phyloP scores from a whole-genome alignment of 2,797 vertebrate species.

The Chloroceryle inda region DNA sequence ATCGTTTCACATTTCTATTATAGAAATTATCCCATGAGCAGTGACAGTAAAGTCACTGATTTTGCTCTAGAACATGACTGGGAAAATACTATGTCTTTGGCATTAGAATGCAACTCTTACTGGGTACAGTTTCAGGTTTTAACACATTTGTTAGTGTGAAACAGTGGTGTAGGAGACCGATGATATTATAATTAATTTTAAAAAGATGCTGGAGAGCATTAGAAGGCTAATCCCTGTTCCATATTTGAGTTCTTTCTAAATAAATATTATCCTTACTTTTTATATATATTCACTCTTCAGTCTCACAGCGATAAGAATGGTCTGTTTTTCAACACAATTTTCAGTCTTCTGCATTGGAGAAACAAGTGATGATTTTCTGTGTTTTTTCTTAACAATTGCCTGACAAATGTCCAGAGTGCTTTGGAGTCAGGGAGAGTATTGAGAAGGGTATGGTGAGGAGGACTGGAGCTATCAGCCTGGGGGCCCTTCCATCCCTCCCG shows the following conservation, averaged over 20 bases:
- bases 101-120: not conserved
- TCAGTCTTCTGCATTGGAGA: not conserved
- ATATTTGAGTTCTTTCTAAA: not conserved
- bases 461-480: not conserved
- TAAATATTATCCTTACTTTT: not conserved
- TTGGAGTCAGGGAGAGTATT: rapidly evolving
- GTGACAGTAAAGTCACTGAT: not conserved
- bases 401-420: not conserved
- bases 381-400: not conserved
- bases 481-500: not conserved
- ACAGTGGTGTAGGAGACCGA: not conserved
- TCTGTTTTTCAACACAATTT: not conserved
- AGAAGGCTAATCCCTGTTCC: not conserved
- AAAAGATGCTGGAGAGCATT: not conserved
- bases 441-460: not conserved
- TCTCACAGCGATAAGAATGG: not conserved
- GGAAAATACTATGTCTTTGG: not conserved
- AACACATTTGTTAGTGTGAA: not conserved
- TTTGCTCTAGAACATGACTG: not conserved
- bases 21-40: not conserved
- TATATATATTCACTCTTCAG: not conserved
- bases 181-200: not conserved
- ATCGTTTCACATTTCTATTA: not conserved
- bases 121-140: not conserved
- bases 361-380: not conserved